Evolutionary conservation across 2,888 invertebrate species (phyloP).

Genomic region (Ectemnius continuus): DNA sequence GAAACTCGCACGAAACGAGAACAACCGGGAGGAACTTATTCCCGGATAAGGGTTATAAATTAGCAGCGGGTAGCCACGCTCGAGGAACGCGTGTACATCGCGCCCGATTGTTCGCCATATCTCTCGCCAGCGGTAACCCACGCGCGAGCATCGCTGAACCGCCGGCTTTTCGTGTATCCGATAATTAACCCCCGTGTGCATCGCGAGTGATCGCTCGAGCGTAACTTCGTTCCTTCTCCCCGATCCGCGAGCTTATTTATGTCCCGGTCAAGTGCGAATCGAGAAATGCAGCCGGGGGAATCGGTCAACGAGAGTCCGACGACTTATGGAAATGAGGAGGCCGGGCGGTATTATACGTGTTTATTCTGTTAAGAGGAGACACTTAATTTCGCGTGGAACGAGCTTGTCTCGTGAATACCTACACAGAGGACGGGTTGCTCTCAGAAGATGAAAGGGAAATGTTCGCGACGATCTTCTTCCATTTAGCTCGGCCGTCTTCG

Average conservation of each 20-base stretch:
- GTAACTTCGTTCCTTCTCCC: too few relatives aligned
- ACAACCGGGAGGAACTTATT: constrained; percentile 62
- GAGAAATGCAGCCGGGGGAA: too few relatives aligned
- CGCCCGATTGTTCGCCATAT: constrained; percentile 43
- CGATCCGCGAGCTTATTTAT: too few relatives aligned
- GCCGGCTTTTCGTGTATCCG: background rate
- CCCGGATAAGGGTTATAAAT: constrained; percentile 59
- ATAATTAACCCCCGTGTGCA: background rate
- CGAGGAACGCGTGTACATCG: constrained; percentile 55
- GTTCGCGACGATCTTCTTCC: constrained; percentile 37
- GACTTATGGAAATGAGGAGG: too few relatives aligned
- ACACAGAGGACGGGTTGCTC: background rate
- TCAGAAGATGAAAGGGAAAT: constrained; percentile 32
- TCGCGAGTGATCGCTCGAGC: background rate
- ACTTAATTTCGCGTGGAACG: too few relatives aligned
- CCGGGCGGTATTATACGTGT: too few relatives aligned
- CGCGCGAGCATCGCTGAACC: constrained; percentile 15
- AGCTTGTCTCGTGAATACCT: constrained; percentile 13
- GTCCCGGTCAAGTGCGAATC: too few relatives aligned
- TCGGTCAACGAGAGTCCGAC: too few relatives aligned
- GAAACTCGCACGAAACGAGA: constrained; percentile 20
- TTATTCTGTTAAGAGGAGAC: too few relatives aligned
- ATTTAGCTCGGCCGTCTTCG: constrained; percentile 40
- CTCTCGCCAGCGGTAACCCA: constrained; percentile 39
- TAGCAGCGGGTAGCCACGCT: constrained; percentile 63